These are phyloP conservation scores for Phalera bucephala DNA, from an alignment of 2,888 invertebrate species.

Conservation along the genomic window DNA sequence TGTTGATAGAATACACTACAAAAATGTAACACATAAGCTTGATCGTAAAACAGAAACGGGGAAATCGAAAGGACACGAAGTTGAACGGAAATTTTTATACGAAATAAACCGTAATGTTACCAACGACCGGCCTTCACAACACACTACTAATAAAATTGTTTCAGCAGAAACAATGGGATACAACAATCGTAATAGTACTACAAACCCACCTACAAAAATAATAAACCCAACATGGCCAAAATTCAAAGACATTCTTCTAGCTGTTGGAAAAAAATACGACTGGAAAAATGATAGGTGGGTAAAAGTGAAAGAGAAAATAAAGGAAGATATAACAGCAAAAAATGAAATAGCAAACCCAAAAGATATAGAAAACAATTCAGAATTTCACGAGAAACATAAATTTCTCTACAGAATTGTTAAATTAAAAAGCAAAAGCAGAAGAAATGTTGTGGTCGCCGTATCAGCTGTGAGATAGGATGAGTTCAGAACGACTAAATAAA, in stretches of 20 bases:
- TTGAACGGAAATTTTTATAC: slow-evolving; percentile 25
- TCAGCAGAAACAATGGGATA: slow-evolving; percentile 1
- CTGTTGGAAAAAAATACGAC: slow-evolving; percentile 69
- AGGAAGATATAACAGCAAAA: slow-evolving; percentile 19
- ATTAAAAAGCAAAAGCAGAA: slow-evolving; percentile 67
- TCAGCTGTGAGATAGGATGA: slow-evolving; percentile 78
- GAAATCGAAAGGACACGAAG: slow-evolving; percentile 26
- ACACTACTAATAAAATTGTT: not conserved
- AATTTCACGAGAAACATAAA: slow-evolving; percentile 63
- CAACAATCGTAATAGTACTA: slow-evolving; percentile 13
- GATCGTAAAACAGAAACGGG: slow-evolving; percentile 33
- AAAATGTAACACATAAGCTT: slow-evolving; percentile 40
- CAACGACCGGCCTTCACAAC: slow-evolving; percentile 13
- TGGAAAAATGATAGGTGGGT: slow-evolving; percentile 79
- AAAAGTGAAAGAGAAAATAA: slow-evolving; percentile 64
- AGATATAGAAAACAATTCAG: slow-evolving; percentile 33
- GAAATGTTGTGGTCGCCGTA: slow-evolving; percentile 72
- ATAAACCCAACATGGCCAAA: slow-evolving; percentile 56
- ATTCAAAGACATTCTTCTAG: slow-evolving; percentile 67
- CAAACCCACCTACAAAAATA: slow-evolving; percentile 9
- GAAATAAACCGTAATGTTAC: slow-evolving; percentile 15
- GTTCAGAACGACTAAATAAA: slow-evolving; percentile 24
- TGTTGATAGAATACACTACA: slow-evolving; percentile 44
- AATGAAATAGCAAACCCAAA: slow-evolving; percentile 18
- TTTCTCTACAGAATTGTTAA: slow-evolving; percentile 72